These are phyloP conservation scores for Tuta absoluta DNA, from an alignment of 2,888 invertebrate species.

Conservation along the genomic window DNA sequence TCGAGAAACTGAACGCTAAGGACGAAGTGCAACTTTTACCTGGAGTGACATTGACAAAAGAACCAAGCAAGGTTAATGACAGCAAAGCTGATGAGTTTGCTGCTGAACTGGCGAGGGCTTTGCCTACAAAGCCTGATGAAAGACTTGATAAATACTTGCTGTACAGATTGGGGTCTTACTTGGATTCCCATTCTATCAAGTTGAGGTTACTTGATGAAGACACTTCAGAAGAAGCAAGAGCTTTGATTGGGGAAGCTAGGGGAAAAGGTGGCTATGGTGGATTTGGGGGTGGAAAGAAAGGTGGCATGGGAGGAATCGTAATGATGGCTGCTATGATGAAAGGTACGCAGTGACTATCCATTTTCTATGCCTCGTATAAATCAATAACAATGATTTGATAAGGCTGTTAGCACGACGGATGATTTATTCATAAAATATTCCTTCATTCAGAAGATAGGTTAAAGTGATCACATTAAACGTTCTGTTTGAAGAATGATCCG, in stretches of 20 bases:
- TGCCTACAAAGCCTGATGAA: conserved; percentile 88
- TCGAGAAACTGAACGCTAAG: conserved; percentile 68
- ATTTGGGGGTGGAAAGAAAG: conserved; percentile 76
- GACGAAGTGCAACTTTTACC: conserved; percentile 66
- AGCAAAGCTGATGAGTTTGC: conserved; percentile 86
- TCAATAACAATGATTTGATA: too few relatives aligned
- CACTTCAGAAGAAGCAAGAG: conserved; percentile 81
- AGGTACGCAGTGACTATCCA: conserved; percentile 63
- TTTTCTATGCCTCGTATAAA: neutral
- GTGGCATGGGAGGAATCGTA: conserved; percentile 70
- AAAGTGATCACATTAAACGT: too few relatives aligned
- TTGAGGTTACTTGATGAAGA: conserved; percentile 85
- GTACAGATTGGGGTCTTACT: conserved; percentile 85
- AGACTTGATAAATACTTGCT: conserved; percentile 88
- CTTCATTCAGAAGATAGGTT: too few relatives aligned
- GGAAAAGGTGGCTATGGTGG: conserved; percentile 65
- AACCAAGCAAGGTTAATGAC: conserved; percentile 71
- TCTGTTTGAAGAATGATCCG: too few relatives aligned
- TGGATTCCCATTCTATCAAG: conserved; percentile 87
- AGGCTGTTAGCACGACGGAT: too few relatives aligned
- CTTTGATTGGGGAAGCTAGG: conserved; percentile 78
- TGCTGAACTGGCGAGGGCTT: conserved; percentile 86
- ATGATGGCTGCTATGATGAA: conserved; percentile 84
- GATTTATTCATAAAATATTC: too few relatives aligned
- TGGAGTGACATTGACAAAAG: conserved; percentile 85